Conservation (phyloP, 2,113 vertebrate species). For the Colius striatus region DNA sequence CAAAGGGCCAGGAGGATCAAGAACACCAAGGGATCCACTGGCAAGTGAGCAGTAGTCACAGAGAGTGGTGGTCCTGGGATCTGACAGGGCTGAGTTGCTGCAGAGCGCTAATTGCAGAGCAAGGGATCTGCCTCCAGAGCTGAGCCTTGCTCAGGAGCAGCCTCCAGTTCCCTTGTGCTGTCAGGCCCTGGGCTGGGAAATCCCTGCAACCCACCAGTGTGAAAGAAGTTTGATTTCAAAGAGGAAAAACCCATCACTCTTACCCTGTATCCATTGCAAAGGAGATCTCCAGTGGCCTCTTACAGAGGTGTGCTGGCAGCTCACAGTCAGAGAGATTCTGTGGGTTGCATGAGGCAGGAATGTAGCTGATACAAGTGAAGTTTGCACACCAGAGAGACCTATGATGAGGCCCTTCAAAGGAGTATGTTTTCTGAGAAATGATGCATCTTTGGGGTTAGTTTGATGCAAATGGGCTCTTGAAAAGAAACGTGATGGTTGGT, state of each 20-base stretch:
- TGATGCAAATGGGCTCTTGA: too few species aligned
- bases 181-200: rapidly evolving
- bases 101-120: not conserved
- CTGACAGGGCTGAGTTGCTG: not conserved
- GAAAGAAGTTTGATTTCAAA: not conserved
- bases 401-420: not conserved
- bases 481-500: too few species aligned
- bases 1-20: not conserved
- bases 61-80: not conserved
- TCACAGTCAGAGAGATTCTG: not conserved
- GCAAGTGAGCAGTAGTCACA: rapidly evolving
- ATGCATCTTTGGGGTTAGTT: too few species aligned
- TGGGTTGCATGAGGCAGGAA: not conserved
- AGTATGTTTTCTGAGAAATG: not conserved
- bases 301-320: not conserved
- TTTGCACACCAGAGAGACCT: not conserved
- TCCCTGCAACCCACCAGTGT: rapidly evolving
- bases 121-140: not conserved
- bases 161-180: not conserved
- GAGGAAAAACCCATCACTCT: not conserved
- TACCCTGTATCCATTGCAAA: not conserved
- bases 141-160: rapidly evolving
- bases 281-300: not conserved
- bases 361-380: not conserved
- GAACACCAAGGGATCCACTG: not conserved